Base-by-base conservation (phyloP, 2,113 vertebrate genomes). In the Bombycilla garrulus region DNA sequence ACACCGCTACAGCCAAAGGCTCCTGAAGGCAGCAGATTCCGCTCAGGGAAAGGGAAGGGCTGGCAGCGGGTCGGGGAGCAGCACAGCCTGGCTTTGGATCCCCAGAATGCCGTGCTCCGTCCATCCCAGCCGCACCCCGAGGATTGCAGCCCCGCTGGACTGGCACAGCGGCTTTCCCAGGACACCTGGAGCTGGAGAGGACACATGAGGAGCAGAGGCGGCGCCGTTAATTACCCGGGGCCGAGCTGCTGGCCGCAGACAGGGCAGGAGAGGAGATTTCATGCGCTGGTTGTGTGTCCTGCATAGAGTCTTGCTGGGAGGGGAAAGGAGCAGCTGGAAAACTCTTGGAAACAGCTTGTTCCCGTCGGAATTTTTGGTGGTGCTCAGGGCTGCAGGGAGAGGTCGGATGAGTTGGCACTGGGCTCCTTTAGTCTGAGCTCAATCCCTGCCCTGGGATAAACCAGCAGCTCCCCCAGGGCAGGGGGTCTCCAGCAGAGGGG, bases 111-210 rank as follows among this genome's bases (percentile, higher is more conserved):
- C 38, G 12, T 38, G 38, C 38, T 38, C 38, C 12, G 4, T n/a
- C 69, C 35, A 31, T 48, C 74, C 53, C 73, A 35, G 69, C 61
- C 65, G 0, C 25, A 18, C 67, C 90, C 92, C n/a, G 26, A 28
- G 88, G 92, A n/a, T n/a, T 18, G 0, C 67, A 84, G 88, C 82
- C 70, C 93, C 77, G 89, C 85, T 86, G 92, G 84, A 78, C 24
- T n/a, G 79, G 65, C 95, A 77, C 92, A 88, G 94, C 96, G 92
- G 86, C 42, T 35, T 77, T 19, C 84, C 35, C 9, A 6, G 72
- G 73, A 94, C 77, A 88, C 81, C 86, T 72, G 92, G 87, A 90
- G 40, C 71, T 0, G 1, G 53, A n/a, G 16, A 1, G 4, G 35
- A 54, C 60, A 45, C 2, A 0, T 23, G 69, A 62, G 81, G 61